Base-by-base conservation (phyloP, 2,797 vertebrate genomes). In the Acropternis orthonyx region DNA sequence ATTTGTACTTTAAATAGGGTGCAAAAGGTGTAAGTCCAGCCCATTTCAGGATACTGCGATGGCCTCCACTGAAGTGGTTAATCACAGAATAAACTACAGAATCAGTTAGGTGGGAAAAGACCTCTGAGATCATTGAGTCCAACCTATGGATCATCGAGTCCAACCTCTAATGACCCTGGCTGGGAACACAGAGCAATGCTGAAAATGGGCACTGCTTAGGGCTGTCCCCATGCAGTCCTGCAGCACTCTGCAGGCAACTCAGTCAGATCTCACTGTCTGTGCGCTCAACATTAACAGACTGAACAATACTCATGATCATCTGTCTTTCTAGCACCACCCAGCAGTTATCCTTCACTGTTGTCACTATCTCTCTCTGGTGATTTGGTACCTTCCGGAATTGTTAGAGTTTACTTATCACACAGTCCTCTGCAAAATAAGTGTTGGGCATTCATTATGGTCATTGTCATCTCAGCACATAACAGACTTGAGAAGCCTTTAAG, bases 271-370 rank as follows among this genome's bases (percentile, higher is more conserved):
- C 55, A 87, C 16, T 27, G 16, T 32, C 68, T 34, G 12, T 20
- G 14, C 39, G 10, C 37, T 69, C 13, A 28, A 15, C n/a, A 22
- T 3, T 10, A 73, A 30, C 5, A 41, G 32, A 52, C 7, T 0
- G 0, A 86, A 22, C 5, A 55, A 46, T 24, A 28, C 14, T 48
- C 0, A 0, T 3, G 5, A 36, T 43, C 26, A 21, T 37, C 43
- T 67, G 36, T 21, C 30, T 74, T 93, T 61, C 65, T 77, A 15
- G 30, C 34, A 46, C 12, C 54, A 16, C 14, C n/a, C 32, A 75
- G 62, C 55, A 72, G 61, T 13, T 5, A 51, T 61, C 16, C 20
- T 58, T n/a, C 73, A 28, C 23, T 18, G 4, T 1, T 32, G 36
- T 14, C 59, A 69, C 20, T 4, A 5, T 3, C 8, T 59, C 2